Base-by-base conservation (phyloP, 2,888 invertebrate species). In the Napeogenes inachia region DNA sequence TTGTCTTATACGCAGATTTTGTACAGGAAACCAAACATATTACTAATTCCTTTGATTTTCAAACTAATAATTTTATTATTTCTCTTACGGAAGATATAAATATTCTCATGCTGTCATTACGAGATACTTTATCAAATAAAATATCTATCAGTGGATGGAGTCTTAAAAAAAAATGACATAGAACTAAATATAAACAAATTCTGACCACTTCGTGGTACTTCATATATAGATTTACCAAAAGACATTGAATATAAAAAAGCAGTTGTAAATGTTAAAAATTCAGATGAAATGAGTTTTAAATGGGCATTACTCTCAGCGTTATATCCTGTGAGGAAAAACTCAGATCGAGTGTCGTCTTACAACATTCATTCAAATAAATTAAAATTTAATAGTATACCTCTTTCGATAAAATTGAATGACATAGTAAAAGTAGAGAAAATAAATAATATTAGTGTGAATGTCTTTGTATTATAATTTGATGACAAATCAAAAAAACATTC, bases 281-380 rank as follows among this genome's bases (percentile, higher is more conserved):
- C 46, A 12, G 70, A 71, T 67, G 12, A 64, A 13, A 35, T 62
- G 35, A 71, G 73, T 65, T 69, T 73, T 13, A 69, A 69, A 62
- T 73, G 71, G 71, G 69, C 70, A 21, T 58, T 73, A 54, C 64
- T 71, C 4, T 70, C 71, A n/a, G 71, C 70, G 6, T 59, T 75
- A 42, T 73, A 71, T 59, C 73, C 72, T 21, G 63, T 56, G 5
- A n/a, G 46, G 12, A 67, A 69, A 59, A 56, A 72, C 56, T 30
- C 65, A 30, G 62, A 67, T 47, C 54, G 67, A n/a, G 61, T 63
- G 42, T 57, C 63, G 12, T 66, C 66, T 33, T 71, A 73, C 54
- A 63, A 21, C 3, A 56, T 38, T 12, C 46, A 71, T 64, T 38
- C 56, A 42, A 59, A 71, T 63, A 70, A 71, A 65, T 50, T 73